These are phyloP conservation scores for Neoitamus cyanurus DNA, from an alignment of 2,888 invertebrate genomes.

Conservation along the genomic window DNA sequence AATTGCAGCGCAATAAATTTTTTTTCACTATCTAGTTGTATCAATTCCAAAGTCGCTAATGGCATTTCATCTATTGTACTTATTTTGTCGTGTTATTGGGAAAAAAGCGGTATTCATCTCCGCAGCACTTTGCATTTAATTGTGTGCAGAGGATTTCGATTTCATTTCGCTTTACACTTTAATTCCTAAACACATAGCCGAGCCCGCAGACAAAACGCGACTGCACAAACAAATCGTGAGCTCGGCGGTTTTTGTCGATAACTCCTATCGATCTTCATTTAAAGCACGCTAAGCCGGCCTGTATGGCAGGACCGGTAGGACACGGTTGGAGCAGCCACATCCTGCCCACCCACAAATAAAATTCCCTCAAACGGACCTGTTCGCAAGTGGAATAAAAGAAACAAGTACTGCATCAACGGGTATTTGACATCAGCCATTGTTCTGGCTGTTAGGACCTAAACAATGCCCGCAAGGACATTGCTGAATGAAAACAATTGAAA, in stretches of 20 bases:
- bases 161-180: background rate
- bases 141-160: background rate
- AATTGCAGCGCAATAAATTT: too few species aligned
- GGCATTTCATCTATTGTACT: too few species aligned
- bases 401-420: conserved; percentile 21
- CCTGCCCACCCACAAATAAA: background rate
- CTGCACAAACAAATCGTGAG: background rate
- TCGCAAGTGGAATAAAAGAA: conserved; percentile 25
- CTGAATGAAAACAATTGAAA: conserved; percentile 43
- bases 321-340: background rate
- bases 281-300: background rate
- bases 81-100: too few species aligned
- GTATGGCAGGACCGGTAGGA: background rate
- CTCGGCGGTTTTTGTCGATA: background rate
- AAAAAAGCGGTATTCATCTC: too few species aligned
- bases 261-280: background rate
- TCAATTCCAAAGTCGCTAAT: too few species aligned
- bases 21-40: too few species aligned
- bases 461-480: conserved; percentile 38
- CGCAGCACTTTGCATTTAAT: background rate
- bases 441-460: conserved; percentile 30
- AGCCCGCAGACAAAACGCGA: background rate
- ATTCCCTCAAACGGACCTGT: background rate
- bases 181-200: background rate
- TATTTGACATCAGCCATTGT: conserved; percentile 38